Percentiles rank a stretch among this genome's conserved stretches.
Evolutionary conservation across 2,797 vertebrate genomes (phyloP).

Genomic region (Microhierax caerulescens): DNA sequence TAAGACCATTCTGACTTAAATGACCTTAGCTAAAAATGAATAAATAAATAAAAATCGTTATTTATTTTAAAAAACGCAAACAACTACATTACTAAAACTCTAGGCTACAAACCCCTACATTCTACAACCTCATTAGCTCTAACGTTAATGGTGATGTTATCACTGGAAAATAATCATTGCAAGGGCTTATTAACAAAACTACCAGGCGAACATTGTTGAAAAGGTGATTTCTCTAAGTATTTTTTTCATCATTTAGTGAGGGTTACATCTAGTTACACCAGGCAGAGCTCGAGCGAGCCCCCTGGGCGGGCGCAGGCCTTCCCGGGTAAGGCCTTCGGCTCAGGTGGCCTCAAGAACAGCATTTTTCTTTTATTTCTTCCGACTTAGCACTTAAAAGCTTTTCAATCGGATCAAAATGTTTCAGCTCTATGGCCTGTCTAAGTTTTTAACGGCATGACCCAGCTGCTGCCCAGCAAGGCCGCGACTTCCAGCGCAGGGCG

Average conservation of each 20-base stretch:
- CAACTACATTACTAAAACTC: background rate
- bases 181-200: background rate
- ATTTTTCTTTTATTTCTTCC: background rate
- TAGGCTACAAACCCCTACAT: background rate
- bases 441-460: background rate
- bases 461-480: background rate
- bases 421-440: background rate
- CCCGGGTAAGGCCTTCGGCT: background rate
- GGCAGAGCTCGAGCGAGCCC: too few species aligned
- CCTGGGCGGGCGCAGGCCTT: background rate
- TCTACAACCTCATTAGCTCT: background rate
- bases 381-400: background rate
- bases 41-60: too few species aligned
- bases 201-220: background rate
- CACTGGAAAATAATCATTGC: background rate
- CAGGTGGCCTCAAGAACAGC: fast-evolving
- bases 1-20: background rate
- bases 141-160: background rate
- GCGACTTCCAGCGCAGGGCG: too few species aligned
- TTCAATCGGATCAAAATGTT: background rate
- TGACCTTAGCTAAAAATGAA: background rate
- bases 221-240: background rate
- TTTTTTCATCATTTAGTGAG: background rate
- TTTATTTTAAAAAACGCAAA: background rate
- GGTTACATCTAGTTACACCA: background rate